Base-by-base conservation (phyloP, 2,797 vertebrate genomes). In the Sparus aurata region DNA sequence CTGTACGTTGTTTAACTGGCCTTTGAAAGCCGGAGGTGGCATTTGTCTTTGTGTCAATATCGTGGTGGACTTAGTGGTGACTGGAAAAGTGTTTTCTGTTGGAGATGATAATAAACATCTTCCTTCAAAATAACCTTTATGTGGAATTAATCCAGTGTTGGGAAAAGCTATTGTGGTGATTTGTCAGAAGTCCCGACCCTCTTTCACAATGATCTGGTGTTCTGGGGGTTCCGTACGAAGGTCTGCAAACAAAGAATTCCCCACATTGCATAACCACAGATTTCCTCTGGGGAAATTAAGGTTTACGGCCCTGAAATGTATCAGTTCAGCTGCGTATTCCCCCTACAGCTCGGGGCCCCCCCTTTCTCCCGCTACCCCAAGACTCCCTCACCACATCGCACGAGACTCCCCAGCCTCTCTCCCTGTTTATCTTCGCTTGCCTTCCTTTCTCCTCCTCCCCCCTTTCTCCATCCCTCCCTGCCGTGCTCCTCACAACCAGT, bases 251-350 rank as follows among this genome's bases (percentile, higher is more conserved):
- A 91, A 68, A 91, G 87, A 90, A 83, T 89, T 87, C 82, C 90
- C 89, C 73, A 69, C 59, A 59, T 92, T 92, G 82, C 85, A 86
- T 91, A 92, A 93, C 85, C 68, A 71, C 75, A 89, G 54, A 88
- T 84, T 85, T 88, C 68, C 89, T 87, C 72, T 20, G 57, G 82
- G 80, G 83, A 89, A 88, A 91, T 72, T 20, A 91, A 90, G 82
- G 85, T 91, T 92, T 87, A 91, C 34, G 50, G 87, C 76, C 79
- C 66, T 84, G 79, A 92, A 86, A 91, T 92, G 79, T 88, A 92
- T 93, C 91, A 90, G 83, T 92, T 93, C 85, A 88, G 84, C 69
- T 87, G 79, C 22, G 50, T 80, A 69, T 66, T 67, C 67, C 76
- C 84, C 76, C 34, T 23, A 55, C 68, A 52, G 69, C 55, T 5